Conservation (phyloP, 2,888 invertebrate genomes). For the Dasypogon diadema region DNA sequence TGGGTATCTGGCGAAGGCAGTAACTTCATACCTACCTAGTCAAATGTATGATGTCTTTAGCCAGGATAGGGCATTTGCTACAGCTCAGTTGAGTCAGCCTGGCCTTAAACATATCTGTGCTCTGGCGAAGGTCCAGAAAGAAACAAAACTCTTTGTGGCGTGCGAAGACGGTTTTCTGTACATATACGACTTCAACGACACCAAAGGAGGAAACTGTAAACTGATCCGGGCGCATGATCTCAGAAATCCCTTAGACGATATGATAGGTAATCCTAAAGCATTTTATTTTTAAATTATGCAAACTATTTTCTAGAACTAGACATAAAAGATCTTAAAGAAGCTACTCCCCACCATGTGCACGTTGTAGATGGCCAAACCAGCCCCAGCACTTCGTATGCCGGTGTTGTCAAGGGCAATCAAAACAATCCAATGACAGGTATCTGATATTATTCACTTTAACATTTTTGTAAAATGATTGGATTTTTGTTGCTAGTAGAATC, state of each 20-base stretch:
- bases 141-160: slow-evolving; percentile 65
- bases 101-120: slow-evolving; percentile 66
- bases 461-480: slow-evolving; percentile 22
- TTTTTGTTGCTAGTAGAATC: slow-evolving; percentile 62
- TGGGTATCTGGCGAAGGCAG: slow-evolving; percentile 66
- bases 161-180: slow-evolving; percentile 68
- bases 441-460: slow-evolving; percentile 14
- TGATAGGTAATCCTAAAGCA: slow-evolving; percentile 59
- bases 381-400: slow-evolving; percentile 78
- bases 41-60: slow-evolving; percentile 67
- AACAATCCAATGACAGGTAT: slow-evolving; percentile 85
- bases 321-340: slow-evolving; percentile 53
- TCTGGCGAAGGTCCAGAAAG: slow-evolving; percentile 65
- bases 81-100: slow-evolving; percentile 64
- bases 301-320: slow-evolving; percentile 57
- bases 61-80: slow-evolving; percentile 68
- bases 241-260: slow-evolving; percentile 65
- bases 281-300: background rate
- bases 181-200: slow-evolving; percentile 66
- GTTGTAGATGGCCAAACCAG: slow-evolving; percentile 64
- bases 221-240: slow-evolving; percentile 66
- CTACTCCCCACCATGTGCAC: slow-evolving; percentile 56
- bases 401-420: slow-evolving; percentile 87
- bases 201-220: slow-evolving; percentile 66
- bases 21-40: slow-evolving; percentile 66